Conservation (phyloP, 2,113 vertebrate species). For the Vulpes lagopus region DNA sequence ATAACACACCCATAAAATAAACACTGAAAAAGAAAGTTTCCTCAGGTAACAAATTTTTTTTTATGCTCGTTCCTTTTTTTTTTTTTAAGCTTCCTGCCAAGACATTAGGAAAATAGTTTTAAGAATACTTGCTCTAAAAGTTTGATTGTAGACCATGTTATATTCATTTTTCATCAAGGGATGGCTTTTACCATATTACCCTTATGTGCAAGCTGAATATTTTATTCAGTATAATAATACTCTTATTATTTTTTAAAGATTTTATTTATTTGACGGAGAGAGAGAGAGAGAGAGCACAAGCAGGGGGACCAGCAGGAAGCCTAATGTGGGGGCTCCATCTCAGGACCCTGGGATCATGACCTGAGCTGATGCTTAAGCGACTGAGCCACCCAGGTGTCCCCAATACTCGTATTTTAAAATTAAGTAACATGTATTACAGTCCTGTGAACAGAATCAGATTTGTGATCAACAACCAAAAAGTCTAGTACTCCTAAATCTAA, state of each 20-base stretch:
- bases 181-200: conserved; percentile 26
- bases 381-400: not conserved
- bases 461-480: conserved; percentile 27
- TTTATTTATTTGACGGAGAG: too few species aligned
- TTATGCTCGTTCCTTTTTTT: conserved; percentile 25
- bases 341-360: too few species aligned
- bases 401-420: conserved; percentile 48
- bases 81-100: conserved; percentile 41
- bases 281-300: too few species aligned
- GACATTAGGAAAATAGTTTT: conserved; percentile 2
- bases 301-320: too few species aligned
- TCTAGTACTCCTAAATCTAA: not conserved
- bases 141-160: conserved; percentile 3
- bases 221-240: not conserved
- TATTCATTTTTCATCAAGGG: conserved; percentile 57
- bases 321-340: too few species aligned
- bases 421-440: conserved; percentile 39
- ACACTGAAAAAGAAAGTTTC: conserved; percentile 5
- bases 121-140: conserved; percentile 44
- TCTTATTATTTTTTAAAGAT: too few species aligned
- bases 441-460: conserved; percentile 16
- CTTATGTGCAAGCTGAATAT: conserved; percentile 33
- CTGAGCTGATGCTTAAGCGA: too few species aligned
- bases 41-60: not conserved
- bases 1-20: conserved; percentile 65